Evolutionary conservation across 2,888 invertebrate species (phyloP), one percentile per base, ranked within the genome.

Genomic region (Atrina japonica): DNA sequence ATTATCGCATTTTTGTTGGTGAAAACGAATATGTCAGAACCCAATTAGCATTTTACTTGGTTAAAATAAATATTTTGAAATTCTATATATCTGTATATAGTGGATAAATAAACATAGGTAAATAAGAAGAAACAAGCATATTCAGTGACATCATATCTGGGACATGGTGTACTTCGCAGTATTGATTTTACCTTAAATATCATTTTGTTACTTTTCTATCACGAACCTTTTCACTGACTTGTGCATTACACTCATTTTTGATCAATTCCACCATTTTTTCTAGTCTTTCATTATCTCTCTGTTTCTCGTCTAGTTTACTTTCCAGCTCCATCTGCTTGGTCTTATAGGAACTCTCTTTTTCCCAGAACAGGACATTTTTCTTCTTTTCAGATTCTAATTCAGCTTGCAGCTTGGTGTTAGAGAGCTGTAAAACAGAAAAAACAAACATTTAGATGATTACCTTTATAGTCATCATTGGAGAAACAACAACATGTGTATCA

Each of bases 181-280:
- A 7, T 35, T 35, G 6, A 35, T 35, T 35, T 11, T 11, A 11
- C 11, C 35, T 35, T 5, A 35, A 11, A 11, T 35, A 35, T 5
- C 6, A 7, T 35, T 7, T 7, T 7, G 35, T 7, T 35, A 35
- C 11, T 7, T 35, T 35, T 35, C 6, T 35, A 35, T 47, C 3
- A 49, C 78, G 63, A 50, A 87, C 88, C 80, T 82, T 79, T 64
- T 87, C 83, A 43, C 81, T 78, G 43, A 88, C 80, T 49, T 84
- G 83, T 11, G 80, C 69, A 58, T 81, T 81, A 73, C 84, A 84
- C 68, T 89, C 88, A 63, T 84, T 83, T 67, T 85, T 87, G 9
- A 84, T 82, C 9, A 83, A 77, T 7, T 85, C 83, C 63, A 89
- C 70, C 80, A 84, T 79, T 56, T 81, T 82, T 69, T 87, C 86